Evolutionary conservation across 2,888 invertebrate species (phyloP), one percentile per base, ranked within the genome.

Genomic region (Synanthedon andrenaeformis): DNA sequence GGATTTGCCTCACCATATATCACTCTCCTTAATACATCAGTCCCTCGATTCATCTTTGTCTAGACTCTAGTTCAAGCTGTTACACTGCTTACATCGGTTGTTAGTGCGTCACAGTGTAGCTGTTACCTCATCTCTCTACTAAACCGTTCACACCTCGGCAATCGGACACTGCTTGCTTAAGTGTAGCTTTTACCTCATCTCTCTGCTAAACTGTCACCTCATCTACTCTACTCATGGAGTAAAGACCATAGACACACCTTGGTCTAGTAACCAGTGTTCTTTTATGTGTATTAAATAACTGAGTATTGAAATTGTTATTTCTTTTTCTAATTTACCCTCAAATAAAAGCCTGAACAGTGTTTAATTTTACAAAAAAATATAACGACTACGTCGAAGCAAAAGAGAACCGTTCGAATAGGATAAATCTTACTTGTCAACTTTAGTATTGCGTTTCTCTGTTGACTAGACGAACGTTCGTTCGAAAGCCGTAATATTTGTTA

Each of bases 1-100:
- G n/a, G n/a, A 35, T 35, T 35, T 8, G 1, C 28, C 28, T 35
- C 8, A 41, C 49, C 28, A 35, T n/a, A n/a, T n/a, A n/a, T n/a
- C n/a, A n/a, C n/a, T n/a, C 28, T 10, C 10, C 35, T 28, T 8
- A 13, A 49, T 42, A 48, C 51, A 35, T 51, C 91, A 49, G 17
- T 91, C 91, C 90, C 90, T 90, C 90, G 17, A 51, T 13, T 10
- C 35, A 35, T 1, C 35, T 35, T 23, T 8, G n/a, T 14, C 17
- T 14, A n/a, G n/a, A n/a, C n/a, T n/a, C n/a, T n/a, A 19, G 17
- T 49, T 49, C 19, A 49, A 49, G 23, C 49, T 49, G 23, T 41
- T 13, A n/a, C 45, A 49, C 35, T 3, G 8, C 35, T 23, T 23
- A 2, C 3, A 5, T 23, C 3, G 23, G 23, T 23, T 23, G 3